Conservation (phyloP, 1,140 invertebrate species). For the Temnothorax curvispinosus region DNA sequence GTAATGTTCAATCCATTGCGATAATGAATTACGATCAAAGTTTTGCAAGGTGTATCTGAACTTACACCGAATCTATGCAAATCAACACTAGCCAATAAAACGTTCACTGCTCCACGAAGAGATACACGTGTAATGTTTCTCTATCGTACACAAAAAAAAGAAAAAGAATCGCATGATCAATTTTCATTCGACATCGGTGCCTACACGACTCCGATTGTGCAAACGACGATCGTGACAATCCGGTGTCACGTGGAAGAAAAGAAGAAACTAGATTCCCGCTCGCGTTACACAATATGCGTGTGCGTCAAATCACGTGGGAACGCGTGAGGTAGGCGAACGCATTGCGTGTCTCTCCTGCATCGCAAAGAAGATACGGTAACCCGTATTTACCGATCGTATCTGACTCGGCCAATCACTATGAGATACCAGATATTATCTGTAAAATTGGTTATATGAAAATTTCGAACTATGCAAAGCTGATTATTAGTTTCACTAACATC, state of each 20-base stretch:
- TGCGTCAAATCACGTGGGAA: slow-evolving; percentile 66
- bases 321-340: slow-evolving; percentile 63
- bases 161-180: slow-evolving; percentile 33
- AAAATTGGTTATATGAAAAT: slow-evolving; percentile 38
- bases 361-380: slow-evolving; percentile 33
- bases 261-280: slow-evolving; percentile 57
- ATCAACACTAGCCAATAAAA: slow-evolving; percentile 13
- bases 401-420: slow-evolving; percentile 31
- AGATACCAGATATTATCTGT: slow-evolving; percentile 23
- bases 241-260: slow-evolving; percentile 48
- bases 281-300: slow-evolving; percentile 69
- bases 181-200: slow-evolving; percentile 47
- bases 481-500: slow-evolving; percentile 12
- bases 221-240: slow-evolving; percentile 35
- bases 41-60: background rate
- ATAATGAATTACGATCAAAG: slow-evolving; percentile 5
- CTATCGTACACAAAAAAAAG: background rate
- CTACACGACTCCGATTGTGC: slow-evolving; percentile 45
- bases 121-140: background rate
- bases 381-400: slow-evolving; percentile 66
- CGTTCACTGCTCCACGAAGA: background rate
- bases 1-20: background rate
- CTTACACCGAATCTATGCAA: background rate
- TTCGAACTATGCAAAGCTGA: background rate
- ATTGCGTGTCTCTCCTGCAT: slow-evolving; percentile 56